These are phyloP conservation scores for Podotricha telesiphe DNA, from an alignment of 2,888 invertebrate species.

Conservation along the genomic window DNA sequence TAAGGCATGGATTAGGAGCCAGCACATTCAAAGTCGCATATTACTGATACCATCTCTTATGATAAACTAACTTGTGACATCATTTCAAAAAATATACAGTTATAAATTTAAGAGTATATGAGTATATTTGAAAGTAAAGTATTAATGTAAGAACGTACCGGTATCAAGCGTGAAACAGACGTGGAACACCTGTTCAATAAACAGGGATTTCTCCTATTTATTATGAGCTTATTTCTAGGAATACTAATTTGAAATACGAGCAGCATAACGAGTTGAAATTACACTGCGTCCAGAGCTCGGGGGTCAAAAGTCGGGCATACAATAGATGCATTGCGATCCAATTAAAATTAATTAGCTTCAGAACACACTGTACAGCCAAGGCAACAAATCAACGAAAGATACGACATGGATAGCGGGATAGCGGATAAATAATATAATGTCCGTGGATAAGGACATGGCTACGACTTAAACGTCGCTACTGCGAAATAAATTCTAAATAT, in stretches of 20 bases:
- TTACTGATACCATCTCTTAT: constrained; percentile 41
- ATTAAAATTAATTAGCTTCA: constrained; percentile 81
- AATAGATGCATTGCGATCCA: constrained; percentile 65
- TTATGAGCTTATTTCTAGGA: constrained; percentile 37
- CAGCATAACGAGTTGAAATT: constrained; percentile 48
- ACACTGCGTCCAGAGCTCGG: constrained; percentile 56
- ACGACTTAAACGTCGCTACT: constrained; percentile 49
- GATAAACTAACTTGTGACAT: constrained; percentile 37
- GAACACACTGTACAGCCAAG: constrained; percentile 73
- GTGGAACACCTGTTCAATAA: constrained; percentile 22
- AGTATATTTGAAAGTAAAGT: constrained; percentile 11
- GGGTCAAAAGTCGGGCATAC: constrained; percentile 62
- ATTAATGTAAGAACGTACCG: constrained; percentile 14
- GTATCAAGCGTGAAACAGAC: constrained; percentile 19
- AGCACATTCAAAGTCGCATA: constrained; percentile 49
- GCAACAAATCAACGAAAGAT: constrained; percentile 78
- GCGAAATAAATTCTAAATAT: constrained; percentile 53
- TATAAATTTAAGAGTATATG: constrained; percentile 14
- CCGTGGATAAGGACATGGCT: constrained; percentile 63
- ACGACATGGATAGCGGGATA: constrained; percentile 68
- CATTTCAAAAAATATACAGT: constrained; percentile 5
- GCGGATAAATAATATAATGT: too few species aligned
- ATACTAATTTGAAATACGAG: constrained; percentile 42
- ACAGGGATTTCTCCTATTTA: constrained; percentile 29
- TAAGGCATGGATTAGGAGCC: constrained; percentile 58